Conservation (phyloP, 2,113 vertebrate species). For the Hymenochirus boettgeri region DNA sequence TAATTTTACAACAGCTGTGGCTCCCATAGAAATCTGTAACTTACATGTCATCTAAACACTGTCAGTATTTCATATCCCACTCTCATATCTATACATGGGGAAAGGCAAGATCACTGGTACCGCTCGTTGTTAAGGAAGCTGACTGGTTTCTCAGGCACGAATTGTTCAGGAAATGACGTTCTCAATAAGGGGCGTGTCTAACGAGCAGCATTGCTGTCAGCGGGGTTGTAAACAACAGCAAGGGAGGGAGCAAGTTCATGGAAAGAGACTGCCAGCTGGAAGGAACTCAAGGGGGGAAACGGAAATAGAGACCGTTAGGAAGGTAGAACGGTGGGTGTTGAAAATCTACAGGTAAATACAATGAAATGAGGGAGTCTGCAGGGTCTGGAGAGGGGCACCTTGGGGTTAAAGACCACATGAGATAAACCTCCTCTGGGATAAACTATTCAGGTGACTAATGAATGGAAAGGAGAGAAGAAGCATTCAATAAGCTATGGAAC, state of each 20-base stretch:
- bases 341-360: neutral
- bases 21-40: too few relatives aligned
- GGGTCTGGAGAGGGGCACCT: neutral
- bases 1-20: too few relatives aligned
- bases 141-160: neutral
- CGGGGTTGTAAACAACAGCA: slow-evolving; percentile 27
- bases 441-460: too few relatives aligned
- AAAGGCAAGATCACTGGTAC: too few relatives aligned
- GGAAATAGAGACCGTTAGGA: neutral
- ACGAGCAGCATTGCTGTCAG: slow-evolving; percentile 12
- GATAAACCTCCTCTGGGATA: too few relatives aligned
- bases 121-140: slow-evolving; percentile 31
- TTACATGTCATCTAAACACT: too few relatives aligned
- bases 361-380: neutral
- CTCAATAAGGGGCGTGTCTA: neutral
- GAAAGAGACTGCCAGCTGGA: neutral
- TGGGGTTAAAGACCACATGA: neutral
- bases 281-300: neutral
- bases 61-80: too few relatives aligned
- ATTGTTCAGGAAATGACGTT: slow-evolving; percentile 10
- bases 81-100: neutral
- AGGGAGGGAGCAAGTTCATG: slow-evolving; percentile 2
- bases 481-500: too few relatives aligned
- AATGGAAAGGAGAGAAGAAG: too few relatives aligned
- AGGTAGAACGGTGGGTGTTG: neutral